A percentile compares a stretch with the other conserved stretches of the same genome.
phyloP scores from a whole-genome alignment of 2,888 invertebrate genomes.

The Taphrorychus bicolor region DNA sequence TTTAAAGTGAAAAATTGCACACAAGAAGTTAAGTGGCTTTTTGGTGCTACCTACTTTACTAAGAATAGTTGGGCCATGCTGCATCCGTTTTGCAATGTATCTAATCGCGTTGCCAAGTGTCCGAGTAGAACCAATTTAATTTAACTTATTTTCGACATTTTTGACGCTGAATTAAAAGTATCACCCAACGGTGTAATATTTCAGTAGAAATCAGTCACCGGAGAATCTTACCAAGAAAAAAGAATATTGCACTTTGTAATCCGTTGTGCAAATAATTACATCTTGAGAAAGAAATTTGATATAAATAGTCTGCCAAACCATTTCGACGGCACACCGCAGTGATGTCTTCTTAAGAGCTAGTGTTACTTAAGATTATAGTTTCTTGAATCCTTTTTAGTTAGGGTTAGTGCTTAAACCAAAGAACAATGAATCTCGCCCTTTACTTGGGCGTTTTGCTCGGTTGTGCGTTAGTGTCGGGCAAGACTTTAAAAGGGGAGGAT shows the following conservation, averaged over 20 bases:
- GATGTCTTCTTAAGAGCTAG: constrained; percentile 63
- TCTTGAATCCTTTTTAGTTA: constrained; percentile 51
- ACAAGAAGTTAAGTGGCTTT: background rate
- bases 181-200: background rate
- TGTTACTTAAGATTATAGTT: constrained; percentile 72
- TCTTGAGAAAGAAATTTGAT: constrained; percentile 32
- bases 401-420: constrained; percentile 4
- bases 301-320: constrained; percentile 19
- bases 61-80: too few relatives aligned
- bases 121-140: constrained; percentile 2
- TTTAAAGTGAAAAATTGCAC: too few relatives aligned
- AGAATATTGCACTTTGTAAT: constrained; percentile 35
- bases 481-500: constrained; percentile 41
- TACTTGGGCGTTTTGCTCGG: constrained; percentile 41
- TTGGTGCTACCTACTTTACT: background rate
- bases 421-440: constrained; percentile 5
- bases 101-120: constrained; percentile 6
- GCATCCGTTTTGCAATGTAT: background rate
- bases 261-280: constrained; percentile 30
- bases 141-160: constrained; percentile 14
- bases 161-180: constrained; percentile 15
- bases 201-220: constrained; percentile 18
- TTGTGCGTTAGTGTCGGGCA: constrained; percentile 1
- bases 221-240: constrained; percentile 48
- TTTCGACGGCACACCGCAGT: constrained; percentile 11